Evolutionary conservation across 2,888 invertebrate genomes (phyloP).

Genomic region (Pegoplata infirma): DNA sequence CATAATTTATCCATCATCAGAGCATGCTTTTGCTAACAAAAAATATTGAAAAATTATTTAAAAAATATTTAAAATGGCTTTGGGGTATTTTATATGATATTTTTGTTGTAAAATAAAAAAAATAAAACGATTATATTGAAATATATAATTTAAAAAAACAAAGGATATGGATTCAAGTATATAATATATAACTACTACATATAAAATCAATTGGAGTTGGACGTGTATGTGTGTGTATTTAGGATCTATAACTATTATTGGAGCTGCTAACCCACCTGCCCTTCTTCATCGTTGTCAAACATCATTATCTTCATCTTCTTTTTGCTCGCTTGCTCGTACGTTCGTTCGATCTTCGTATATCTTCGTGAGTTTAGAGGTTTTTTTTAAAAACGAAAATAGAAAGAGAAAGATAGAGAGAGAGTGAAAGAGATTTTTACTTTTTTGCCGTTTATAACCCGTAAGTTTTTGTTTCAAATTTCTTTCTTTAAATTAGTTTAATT

Average conservation of each 20-base stretch:
- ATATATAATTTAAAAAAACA: conserved; percentile 4
- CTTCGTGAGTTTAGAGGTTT: conserved; percentile 16
- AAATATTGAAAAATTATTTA: conserved; percentile 5
- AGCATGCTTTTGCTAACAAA: conserved; percentile 59
- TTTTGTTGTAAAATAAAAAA: conserved; percentile 26
- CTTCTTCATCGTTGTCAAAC: conserved; percentile 43
- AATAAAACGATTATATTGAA: background rate
- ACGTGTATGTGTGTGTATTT: conserved; percentile 28
- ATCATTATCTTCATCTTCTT: conserved; percentile 51
- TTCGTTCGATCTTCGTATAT: conserved; percentile 27
- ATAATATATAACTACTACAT: conserved; percentile 10
- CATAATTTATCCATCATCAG: conserved; percentile 48
- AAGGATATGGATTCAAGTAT: conserved; percentile 28
- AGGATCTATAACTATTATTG: conserved; percentile 38
- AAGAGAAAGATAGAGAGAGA: conserved; percentile 20
- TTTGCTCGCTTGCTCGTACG: conserved; percentile 19
- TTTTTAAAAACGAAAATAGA: conserved; percentile 14
- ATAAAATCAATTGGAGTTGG: conserved; percentile 1
- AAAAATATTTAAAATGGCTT: conserved; percentile 36
- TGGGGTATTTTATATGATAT: conserved; percentile 10
- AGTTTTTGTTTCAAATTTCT: conserved; percentile 67
- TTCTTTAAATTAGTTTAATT: conserved; percentile 48
- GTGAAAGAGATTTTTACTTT: conserved; percentile 33
- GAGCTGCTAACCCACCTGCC: conserved; percentile 43
- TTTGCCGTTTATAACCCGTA: conserved; percentile 71